Evolutionary conservation across 2,113 vertebrate species (phyloP), one percentile per base, ranked within the genome.

Genomic region (Phainopepla nitens): DNA sequence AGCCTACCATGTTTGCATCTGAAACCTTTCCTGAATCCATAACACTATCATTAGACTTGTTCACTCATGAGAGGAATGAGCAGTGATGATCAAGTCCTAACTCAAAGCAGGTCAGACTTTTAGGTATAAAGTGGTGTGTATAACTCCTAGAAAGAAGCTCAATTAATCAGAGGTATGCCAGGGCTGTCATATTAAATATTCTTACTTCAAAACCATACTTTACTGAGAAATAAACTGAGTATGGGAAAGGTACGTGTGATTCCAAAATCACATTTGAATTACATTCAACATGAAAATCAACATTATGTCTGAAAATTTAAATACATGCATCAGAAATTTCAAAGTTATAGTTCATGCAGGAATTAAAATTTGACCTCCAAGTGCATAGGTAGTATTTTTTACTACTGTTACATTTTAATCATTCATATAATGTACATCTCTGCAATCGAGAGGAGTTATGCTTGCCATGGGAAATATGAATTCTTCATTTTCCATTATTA

Each of bases 21-120:
- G 97, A 98, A 98, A 97, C 94, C 96, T 97, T 95, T 82, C n/a
- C 85, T 85, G 94, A 96, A 87, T 95, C 51, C 42, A 4, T 96
- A 89, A 85, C 87, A 50, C 81, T 97, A 90, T 87, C 89, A 96
- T 97, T 96, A 97, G 54, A 64, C 76, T 89, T 80, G 57, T 95
- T 96, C 91, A 81, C 65, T 96, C 82, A 81, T 23, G 66, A 81
- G 82, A 83, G 49, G 28, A 88, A 64, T 3, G 23, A 90, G 57
- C 39, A 78, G 81, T 25, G 60, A 86, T 88, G 81, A 94, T 90
- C 90, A 61, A 92, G 82, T 87, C 68, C 56, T 83, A 87, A 71
- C 82, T 93, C 77, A 83, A 82, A 81, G 50, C 47, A 93, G 82
- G 76, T 50, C 7, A 4, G 80, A 94, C 91, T 95, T 94, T 73